Evolutionary conservation across 2,113 vertebrate species (phyloP), one percentile per base, ranked within the genome.

Genomic region (Chaenogobius annularis): DNA sequence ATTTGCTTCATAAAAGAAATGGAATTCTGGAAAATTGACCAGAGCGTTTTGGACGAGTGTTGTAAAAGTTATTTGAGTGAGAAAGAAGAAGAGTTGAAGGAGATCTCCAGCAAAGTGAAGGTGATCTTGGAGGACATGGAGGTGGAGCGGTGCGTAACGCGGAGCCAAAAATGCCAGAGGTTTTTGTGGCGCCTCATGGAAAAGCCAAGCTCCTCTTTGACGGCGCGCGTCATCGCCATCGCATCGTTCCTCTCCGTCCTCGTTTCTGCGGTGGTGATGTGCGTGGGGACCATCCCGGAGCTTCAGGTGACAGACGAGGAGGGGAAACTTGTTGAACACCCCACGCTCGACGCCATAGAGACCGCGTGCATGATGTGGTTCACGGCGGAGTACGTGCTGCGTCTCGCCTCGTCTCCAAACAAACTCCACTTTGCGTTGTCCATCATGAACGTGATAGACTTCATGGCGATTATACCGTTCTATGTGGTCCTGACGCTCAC

Each of bases 1-100:
- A 96, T 99, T 71, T 99, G 98, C 79, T 99, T 99, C 92, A 94
- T 96, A 83, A 96, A 95, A 78, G 98, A 99, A 85, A 97, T 99
- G 95, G 97, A 99, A 80, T 99, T 98, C 90, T 99, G 98, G 98
- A 98, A 95, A 91, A 96, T 99, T 70, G 97, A 99, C 86, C 92
- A 94, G 55, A 92, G 91, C 78, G 96, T 94, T 80, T 81, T 99
- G 78, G 98, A 99, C 44, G 96, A 98, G 50, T 99, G 98, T 71
- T 99, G 98, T 82, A 97, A 96, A 82, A 95, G 95, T 83, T 94
- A 96, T 76, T 85, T 98, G 69, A 95, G 87, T 46, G 98, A 99
- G 88, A 99, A 98, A 83, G 96, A 95, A 13, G 95, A 96, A 66
- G 97, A 99, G 88, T 86, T 99, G 80, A 94, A 93, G 35, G 98